These are phyloP conservation scores for Aphidoletes aphidimyza DNA, from an alignment of 2,888 invertebrate species.

Conservation along the genomic window DNA sequence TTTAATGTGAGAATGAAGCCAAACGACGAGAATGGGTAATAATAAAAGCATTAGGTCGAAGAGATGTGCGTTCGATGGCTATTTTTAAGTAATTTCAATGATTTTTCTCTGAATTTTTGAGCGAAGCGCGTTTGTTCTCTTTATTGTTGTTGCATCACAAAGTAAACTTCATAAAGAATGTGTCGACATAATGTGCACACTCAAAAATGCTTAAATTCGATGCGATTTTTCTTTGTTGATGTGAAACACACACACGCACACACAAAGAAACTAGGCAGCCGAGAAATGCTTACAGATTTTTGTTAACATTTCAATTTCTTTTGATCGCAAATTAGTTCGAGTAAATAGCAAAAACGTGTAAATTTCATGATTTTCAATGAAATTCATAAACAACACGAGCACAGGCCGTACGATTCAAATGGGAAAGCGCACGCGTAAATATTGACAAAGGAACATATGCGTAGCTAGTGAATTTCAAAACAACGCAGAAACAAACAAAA, in stretches of 20 bases:
- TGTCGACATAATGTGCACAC: conserved; percentile 11
- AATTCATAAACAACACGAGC: not conserved
- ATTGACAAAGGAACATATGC: not conserved
- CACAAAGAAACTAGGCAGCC: too few species aligned
- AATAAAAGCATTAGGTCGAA: not conserved
- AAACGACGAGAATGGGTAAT: not conserved
- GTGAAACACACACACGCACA: too few species aligned
- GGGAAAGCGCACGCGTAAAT: not conserved
- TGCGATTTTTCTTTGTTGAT: conserved; percentile 6
- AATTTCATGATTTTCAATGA: not conserved
- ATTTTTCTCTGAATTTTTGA: not conserved
- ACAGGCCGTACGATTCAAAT: not conserved
- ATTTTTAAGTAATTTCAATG: conserved; percentile 49
- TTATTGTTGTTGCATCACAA: not conserved
- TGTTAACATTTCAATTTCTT: not conserved
- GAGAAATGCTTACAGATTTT: not conserved
- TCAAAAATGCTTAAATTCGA: not conserved
- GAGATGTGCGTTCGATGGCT: conserved; percentile 41
- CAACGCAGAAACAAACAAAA: not conserved
- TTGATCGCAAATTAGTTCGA: not conserved
- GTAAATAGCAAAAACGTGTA: conserved; percentile 1
- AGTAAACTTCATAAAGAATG: not conserved
- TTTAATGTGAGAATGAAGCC: not conserved
- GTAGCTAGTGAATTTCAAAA: not conserved
- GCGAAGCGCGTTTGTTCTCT: not conserved